Conservation (phyloP, 2,888 invertebrate species). For the Seira sanloemensis region DNA sequence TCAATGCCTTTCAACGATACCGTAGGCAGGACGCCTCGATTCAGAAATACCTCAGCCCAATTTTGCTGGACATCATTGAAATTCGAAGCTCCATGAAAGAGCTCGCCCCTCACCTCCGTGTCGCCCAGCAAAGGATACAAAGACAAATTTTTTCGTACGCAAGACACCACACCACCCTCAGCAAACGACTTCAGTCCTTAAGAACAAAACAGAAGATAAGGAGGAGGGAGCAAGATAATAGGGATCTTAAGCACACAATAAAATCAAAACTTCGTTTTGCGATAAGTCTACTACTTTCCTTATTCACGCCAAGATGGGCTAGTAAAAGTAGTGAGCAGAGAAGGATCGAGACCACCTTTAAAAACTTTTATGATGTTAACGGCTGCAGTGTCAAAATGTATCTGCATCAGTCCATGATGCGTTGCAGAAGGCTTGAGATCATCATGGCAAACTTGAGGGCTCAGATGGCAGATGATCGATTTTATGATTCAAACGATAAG, state of each 20-base stretch:
- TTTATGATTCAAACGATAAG: too few species aligned
- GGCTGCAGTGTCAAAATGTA: background rate
- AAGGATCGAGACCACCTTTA: background rate
- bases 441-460: background rate
- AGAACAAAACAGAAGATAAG: too few species aligned
- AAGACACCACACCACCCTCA: constrained; percentile 7
- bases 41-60: background rate
- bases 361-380: constrained; percentile 20
- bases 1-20: background rate
- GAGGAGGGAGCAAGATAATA: too few species aligned
- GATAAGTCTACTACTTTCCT: background rate
- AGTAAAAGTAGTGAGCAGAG: background rate
- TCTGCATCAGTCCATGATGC: background rate
- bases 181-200: background rate
- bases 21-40: background rate
- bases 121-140: constrained; percentile 6
- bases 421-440: constrained; percentile 3
- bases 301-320: background rate
- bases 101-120: constrained; percentile 12
- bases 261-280: too few species aligned
- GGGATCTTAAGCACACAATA: too few species aligned
- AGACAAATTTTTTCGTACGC: constrained; percentile 23
- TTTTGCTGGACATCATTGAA: constrained; percentile 10
- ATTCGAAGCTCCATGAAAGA: constrained; percentile 23
- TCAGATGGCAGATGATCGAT: background rate